Base-by-base conservation (phyloP, 2,113 vertebrate species). In the Hemibagrus wyckioides region DNA sequence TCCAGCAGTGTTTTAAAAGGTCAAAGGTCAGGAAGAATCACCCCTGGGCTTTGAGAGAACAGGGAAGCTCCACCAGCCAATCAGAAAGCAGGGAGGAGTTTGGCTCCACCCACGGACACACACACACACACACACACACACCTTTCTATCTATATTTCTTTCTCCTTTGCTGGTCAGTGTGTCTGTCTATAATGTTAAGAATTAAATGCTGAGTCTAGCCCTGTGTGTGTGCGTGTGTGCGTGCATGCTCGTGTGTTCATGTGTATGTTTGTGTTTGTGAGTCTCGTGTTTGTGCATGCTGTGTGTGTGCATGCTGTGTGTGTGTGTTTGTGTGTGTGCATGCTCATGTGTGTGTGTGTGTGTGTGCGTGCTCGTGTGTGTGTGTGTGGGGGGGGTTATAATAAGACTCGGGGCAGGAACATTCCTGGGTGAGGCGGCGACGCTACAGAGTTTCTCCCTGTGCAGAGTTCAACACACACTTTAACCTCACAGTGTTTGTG, bases 1-100 rank as follows among this genome's bases (percentile, higher is more conserved):
- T 28, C 71, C 10, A 28, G 73, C 39, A 48, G 25, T 0, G 11
- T 48, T 76, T 15, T 48, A 50, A 48, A 63, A 83, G 61, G 82
- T 83, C 48, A 83, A 83, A 83, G 81, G 59, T 67, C 44, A 65
- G 39, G 10, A 36, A 84, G 82, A n/a, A 67, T 71, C 56, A 19
- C 30, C 14, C 6, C 65, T 88, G 79, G 23, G 41, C 7, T 48
- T 54, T 69, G 5, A 21, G 1, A 52, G 28, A 50, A 89, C 69
- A 50, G n/a, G 33, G 36, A 83, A 86, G 61, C 33, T 79, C 71
- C 33, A 56, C 48, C 39, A 80, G 73, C 88, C 88, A 86, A 86
- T 83, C 59, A 41, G 59, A 83, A 61, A 79, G 5, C 52, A 83
- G 71, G 87, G 88, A 80, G 73, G 67, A 80, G 52, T 83, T 83